phyloP scores from a whole-genome alignment of 2,113 vertebrate species.

The Syrmaticus mikado region DNA sequence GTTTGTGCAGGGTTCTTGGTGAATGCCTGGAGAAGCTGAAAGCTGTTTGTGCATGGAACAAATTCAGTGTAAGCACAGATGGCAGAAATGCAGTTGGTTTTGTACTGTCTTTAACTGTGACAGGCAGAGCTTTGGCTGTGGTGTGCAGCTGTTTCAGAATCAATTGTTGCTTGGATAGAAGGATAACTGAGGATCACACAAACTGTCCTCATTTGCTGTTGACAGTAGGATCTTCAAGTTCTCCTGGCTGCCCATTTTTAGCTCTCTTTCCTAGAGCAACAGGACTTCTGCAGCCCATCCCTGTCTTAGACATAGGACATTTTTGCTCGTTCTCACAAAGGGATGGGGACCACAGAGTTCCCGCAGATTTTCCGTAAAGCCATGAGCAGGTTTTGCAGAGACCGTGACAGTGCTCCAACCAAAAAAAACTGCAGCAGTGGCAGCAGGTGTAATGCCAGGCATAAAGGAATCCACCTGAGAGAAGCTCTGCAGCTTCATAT shows the following conservation, averaged over 20 bases:
- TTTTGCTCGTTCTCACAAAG: not conserved
- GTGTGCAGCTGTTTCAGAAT: not conserved
- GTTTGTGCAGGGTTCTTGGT: not conserved
- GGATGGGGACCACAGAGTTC: not conserved
- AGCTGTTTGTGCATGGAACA: not conserved
- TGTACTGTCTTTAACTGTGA: not conserved
- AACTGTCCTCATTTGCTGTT: not conserved
- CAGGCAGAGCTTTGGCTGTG: rapidly evolving
- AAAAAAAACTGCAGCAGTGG: not conserved
- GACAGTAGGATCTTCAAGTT: not conserved
- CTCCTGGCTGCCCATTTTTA: not conserved
- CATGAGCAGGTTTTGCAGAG: not conserved
- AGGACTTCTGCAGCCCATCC: not conserved
- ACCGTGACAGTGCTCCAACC: not conserved
- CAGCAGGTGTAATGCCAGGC: not conserved
- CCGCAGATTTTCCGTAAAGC: not conserved
- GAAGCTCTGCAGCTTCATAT: not conserved
- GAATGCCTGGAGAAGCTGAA: not conserved
- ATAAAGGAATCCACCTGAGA: not conserved
- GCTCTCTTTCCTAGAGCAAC: not conserved
- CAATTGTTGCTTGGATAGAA: not conserved
- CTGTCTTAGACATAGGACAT: not conserved
- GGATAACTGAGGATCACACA: not conserved
- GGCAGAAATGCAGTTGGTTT: rapidly evolving
- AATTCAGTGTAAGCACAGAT: not conserved